Evolutionary conservation across 2,888 invertebrate genomes (phyloP).

Genomic region (Calameuta filiformis): DNA sequence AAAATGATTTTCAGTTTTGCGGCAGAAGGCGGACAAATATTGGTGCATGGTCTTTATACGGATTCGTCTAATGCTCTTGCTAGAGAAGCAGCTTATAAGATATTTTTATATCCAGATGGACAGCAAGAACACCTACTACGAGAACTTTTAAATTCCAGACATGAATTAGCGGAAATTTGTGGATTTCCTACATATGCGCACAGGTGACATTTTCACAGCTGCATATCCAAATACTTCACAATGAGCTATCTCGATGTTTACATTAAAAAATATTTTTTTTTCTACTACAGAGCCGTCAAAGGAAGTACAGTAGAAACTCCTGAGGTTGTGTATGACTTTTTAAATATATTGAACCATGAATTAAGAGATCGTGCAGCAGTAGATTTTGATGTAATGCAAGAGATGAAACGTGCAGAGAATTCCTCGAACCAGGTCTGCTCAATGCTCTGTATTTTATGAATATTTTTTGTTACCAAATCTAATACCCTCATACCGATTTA

Average conservation of each 20-base stretch:
- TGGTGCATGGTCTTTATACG: constrained; percentile 84
- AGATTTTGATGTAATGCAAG: constrained; percentile 83
- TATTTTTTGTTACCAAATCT: too few relatives aligned
- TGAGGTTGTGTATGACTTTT: constrained; percentile 81
- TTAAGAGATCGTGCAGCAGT: constrained; percentile 75
- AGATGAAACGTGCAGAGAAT: constrained; percentile 73
- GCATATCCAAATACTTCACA: not conserved
- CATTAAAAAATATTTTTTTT: constrained; percentile 7
- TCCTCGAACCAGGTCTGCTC: constrained; percentile 30
- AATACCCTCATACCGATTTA: too few relatives aligned
- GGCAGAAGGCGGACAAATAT: constrained; percentile 77
- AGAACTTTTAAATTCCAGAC: constrained; percentile 78
- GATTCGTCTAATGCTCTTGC: constrained; percentile 83
- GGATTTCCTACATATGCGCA: constrained; percentile 92
- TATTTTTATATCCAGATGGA: constrained; percentile 83
- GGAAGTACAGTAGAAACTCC: constrained; percentile 89
- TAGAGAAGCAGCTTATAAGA: constrained; percentile 88
- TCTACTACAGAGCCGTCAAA: constrained; percentile 77
- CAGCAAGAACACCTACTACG: constrained; percentile 81
- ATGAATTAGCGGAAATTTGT: constrained; percentile 85
- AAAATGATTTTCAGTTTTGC: constrained; percentile 67
- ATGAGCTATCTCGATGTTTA: not conserved
- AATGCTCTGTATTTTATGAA: constrained; percentile 65
- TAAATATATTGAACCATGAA: constrained; percentile 79
- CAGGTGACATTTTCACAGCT: constrained; percentile 66